These are phyloP conservation scores for Labeo catla DNA, from an alignment of 2,113 vertebrate species.

Conservation along the genomic window DNA sequence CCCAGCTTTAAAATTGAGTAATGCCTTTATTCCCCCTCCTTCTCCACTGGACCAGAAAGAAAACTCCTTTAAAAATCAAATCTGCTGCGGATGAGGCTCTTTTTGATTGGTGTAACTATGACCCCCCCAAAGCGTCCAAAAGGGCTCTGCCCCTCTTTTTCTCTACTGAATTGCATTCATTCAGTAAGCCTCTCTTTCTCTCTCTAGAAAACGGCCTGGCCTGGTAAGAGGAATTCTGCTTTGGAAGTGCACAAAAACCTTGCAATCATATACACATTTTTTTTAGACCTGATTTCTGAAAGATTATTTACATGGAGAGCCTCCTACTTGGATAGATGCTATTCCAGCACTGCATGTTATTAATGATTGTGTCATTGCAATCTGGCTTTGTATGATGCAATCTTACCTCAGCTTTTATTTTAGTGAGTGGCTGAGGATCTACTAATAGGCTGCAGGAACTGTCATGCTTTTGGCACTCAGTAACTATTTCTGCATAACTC, in stretches of 20 bases:
- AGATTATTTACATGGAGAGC: not conserved
- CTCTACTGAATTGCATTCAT: constrained; percentile 10
- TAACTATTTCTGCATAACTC: not conserved
- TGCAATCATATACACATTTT: not conserved
- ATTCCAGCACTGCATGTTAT: not conserved
- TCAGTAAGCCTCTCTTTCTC: not conserved
- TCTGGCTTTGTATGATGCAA: not conserved
- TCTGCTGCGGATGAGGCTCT: constrained; percentile 5
- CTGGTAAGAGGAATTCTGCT: not conserved
- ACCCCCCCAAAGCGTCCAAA: not conserved
- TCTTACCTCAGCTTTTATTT: constrained; percentile 5
- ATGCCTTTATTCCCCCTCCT: not conserved
- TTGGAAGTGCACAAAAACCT: not conserved
- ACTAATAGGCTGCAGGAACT: not conserved
- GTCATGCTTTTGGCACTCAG: not conserved
- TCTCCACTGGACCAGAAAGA: not conserved
- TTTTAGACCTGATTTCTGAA: not conserved
- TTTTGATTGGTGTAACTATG: constrained; percentile 44
- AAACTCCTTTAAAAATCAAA: constrained; percentile 35
- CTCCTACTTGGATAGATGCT: not conserved
- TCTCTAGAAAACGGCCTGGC: not conserved
- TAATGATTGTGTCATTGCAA: constrained; percentile 6
- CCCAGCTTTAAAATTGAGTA: not conserved
- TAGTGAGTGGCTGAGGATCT: not conserved
- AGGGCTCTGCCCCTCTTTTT: constrained; percentile 12